Evolutionary conservation across 2,113 vertebrate species (phyloP), one percentile per base, ranked within the genome.

Genomic region (Cyanistes caeruleus): DNA sequence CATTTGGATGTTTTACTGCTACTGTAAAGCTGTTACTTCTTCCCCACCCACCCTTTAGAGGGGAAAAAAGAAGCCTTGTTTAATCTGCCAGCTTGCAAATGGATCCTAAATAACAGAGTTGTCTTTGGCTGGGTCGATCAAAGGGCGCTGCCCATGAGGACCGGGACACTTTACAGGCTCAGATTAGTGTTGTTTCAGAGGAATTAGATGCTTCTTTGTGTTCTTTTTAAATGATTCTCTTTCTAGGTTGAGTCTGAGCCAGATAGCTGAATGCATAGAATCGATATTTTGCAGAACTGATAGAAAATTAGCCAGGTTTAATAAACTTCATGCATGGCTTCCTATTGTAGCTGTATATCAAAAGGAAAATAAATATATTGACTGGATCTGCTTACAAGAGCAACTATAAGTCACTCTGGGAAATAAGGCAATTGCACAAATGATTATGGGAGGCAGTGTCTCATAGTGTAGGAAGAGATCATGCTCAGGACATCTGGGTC

Each of bases 271-370:
- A 95, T 27, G 81, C 68, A 76, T 7, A 16, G 91, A 87, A 96
- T 96, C 92, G 1, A 97, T 97, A 86, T 76, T 91, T 94, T 23
- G 90, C 89, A 97, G 95, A 95, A 96, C 84, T 73, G 96, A 91
- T 96, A 95, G 96, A 95, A 96, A 96, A 97, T 97, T 97, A 97
- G 90, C 80, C 89, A 82, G 89, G 89, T 95, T 97, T 97, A 96
- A 97, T 96, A 95, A 96, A 97, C 86, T 89, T 91, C 92, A 95
- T 87, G 95, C 97, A 79, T 91, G 95, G 89, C 92, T 95, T 97
- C 94, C 80, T 95, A 69, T 92, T 86, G 69, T 49, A 79, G 90
- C 89, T 59, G 65, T 96, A 97, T 69, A 97, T 96, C 96, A 97
- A 93, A 86, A 93, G 80, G 65, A 91, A 95, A 97, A 95, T 86